Conservation (phyloP, 2,797 vertebrate species). For the Oryzias sinensis region DNA sequence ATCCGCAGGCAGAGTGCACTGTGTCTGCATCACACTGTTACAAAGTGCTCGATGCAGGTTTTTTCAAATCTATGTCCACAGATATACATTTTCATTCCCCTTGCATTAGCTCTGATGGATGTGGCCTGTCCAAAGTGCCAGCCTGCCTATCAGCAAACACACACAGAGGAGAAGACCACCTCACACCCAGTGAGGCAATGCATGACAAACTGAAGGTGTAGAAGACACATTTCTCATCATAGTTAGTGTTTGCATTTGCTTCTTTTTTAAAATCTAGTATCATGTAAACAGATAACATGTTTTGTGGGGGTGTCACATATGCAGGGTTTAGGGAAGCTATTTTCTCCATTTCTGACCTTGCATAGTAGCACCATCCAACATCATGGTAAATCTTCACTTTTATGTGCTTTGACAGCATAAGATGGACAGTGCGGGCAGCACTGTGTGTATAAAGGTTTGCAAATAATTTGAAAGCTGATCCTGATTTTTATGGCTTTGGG, state of each 20-base stretch:
- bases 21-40: not conserved
- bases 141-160: conserved; percentile 1
- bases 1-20: not conserved
- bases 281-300: not conserved
- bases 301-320: no score
- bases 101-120: conserved; percentile 32
- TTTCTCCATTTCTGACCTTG: conserved; percentile 25
- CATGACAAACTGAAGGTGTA: conserved; percentile 9
- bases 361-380: not conserved
- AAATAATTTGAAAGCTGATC: not conserved
- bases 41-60: not conserved
- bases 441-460: not conserved
- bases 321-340: no score
- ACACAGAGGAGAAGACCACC: conserved; percentile 5
- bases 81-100: conserved; percentile 13
- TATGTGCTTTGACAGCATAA: not conserved
- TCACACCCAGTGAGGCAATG: conserved; percentile 15
- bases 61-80: not conserved
- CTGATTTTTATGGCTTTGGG: not conserved
- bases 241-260: not conserved
- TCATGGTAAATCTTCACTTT: not conserved
- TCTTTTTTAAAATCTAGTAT: not conserved
- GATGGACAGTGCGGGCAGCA: not conserved
- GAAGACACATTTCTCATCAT: conserved; percentile 3
- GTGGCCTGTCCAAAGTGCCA: conserved; percentile 15